Evolutionary conservation across 2,797 vertebrate genomes (phyloP).

Genomic region (Cetoscarus ocellatus): DNA sequence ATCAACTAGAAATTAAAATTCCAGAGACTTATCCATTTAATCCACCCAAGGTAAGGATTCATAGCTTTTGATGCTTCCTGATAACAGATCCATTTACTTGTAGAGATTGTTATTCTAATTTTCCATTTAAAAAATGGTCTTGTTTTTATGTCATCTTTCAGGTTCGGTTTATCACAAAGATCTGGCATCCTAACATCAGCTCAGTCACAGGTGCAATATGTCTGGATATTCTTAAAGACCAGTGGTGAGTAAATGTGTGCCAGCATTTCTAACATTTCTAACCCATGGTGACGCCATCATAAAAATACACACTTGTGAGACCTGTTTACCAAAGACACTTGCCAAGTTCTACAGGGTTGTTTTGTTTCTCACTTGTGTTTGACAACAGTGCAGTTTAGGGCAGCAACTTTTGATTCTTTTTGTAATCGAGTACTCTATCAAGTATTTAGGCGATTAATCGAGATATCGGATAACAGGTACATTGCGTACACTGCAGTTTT

Average conservation of each 20-base stretch:
- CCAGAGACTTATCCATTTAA: constrained; percentile 99
- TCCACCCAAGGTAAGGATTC: constrained; percentile 93
- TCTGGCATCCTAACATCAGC: constrained; percentile 99
- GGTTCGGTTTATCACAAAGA: constrained; percentile 99
- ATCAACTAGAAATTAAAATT: constrained; percentile 99
- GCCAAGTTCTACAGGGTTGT: neutral
- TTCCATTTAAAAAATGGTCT: neutral
- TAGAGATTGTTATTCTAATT: neutral
- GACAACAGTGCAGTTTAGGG: neutral
- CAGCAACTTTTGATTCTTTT: no score
- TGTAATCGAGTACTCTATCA: no score
- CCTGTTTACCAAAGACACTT: neutral
- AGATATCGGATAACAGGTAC: no score
- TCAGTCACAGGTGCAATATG: constrained; percentile 99
- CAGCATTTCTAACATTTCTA: constrained; percentile 25
- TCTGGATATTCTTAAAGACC: constrained; percentile 99
- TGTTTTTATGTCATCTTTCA: constrained; percentile 59
- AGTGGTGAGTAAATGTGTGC: constrained; percentile 90
- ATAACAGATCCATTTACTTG: neutral
- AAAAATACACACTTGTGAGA: constrained; percentile 2
- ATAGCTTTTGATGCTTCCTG: neutral
- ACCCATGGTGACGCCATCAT: neutral
- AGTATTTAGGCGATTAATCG: no score
- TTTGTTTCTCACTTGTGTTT: neutral
- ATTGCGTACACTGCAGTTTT: no score